Percentiles rank a stretch among this genome's conserved stretches.
Evolutionary conservation across 2,113 vertebrate genomes (phyloP).

Genomic region (Gobius niger): DNA sequence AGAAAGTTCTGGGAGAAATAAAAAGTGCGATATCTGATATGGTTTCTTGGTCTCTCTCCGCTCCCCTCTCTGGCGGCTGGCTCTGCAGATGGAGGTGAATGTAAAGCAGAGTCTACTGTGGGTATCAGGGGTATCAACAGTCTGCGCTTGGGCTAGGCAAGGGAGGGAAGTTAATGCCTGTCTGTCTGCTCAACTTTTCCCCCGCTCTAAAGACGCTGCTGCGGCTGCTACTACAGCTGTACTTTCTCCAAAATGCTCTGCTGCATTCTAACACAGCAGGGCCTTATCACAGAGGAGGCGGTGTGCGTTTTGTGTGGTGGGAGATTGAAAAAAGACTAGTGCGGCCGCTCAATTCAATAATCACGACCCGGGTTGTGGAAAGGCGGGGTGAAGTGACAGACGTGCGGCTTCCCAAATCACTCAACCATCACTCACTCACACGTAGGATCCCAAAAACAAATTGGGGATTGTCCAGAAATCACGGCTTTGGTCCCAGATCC

Average conservation of each 20-base stretch:
- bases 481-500: no score
- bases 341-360: no score
- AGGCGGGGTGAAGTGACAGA: no score
- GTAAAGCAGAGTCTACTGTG: constrained; percentile 76
- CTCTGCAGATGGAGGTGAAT: constrained; percentile 79
- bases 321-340: not conserved
- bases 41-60: constrained; percentile 56
- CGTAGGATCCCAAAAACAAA: no score
- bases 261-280: constrained; percentile 66
- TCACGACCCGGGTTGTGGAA: no score
- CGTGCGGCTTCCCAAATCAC: no score
- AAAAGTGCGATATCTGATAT: constrained; percentile 76
- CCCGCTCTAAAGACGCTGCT: constrained; percentile 38
- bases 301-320: constrained; percentile 23
- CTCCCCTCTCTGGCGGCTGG: constrained; percentile 48
- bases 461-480: no score
- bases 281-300: constrained; percentile 49
- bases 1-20: constrained; percentile 65
- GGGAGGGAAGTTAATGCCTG: constrained; percentile 69
- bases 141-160: constrained; percentile 66
- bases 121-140: constrained; percentile 77
- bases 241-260: constrained; percentile 63
- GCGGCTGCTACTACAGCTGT: constrained; percentile 19
- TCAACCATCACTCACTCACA: no score
- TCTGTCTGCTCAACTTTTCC: constrained; percentile 65